Evolutionary conservation across 2,113 vertebrate genomes (phyloP).

Genomic region (Labrus mixtus): DNA sequence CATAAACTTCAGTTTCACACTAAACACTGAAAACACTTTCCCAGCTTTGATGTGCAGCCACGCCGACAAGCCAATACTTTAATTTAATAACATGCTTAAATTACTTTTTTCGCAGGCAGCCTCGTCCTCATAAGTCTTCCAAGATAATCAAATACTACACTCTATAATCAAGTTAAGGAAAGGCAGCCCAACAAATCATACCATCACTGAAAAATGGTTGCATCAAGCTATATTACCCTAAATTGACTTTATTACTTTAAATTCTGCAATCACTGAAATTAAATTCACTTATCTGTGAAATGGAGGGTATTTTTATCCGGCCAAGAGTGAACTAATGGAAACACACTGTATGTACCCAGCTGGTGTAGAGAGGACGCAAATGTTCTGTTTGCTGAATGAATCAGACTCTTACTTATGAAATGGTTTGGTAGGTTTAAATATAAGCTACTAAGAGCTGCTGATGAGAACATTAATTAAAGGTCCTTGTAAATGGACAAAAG

Average conservation of each 20-base stretch:
- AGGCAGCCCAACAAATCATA: conserved; percentile 48
- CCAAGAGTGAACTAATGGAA: conserved; percentile 14
- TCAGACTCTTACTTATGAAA: neutral
- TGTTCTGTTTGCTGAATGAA: conserved; percentile 8
- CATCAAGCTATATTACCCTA: conserved; percentile 32
- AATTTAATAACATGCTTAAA: conserved; percentile 18
- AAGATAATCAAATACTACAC: conserved; percentile 38
- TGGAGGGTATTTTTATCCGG: conserved; percentile 30
- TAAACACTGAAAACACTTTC: neutral
- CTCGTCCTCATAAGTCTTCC: conserved; percentile 33
- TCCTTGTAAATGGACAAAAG: neutral
- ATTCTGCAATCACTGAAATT: conserved; percentile 49
- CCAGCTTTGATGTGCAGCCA: neutral
- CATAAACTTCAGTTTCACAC: neutral
- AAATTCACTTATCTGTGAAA: conserved; percentile 55
- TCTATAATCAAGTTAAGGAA: conserved; percentile 50
- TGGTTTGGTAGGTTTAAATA: neutral
- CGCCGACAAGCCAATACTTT: neutral
- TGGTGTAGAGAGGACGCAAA: conserved; percentile 10
- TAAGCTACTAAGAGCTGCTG: neutral
- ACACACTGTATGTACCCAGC: conserved; percentile 5
- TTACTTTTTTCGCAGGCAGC: conserved; percentile 12
- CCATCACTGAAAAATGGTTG: conserved; percentile 40
- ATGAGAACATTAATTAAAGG: neutral
- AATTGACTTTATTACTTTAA: conserved; percentile 47